A percentile compares a stretch with the other conserved stretches of the same genome.
phyloP scores from a whole-genome alignment of 92 coral and sea anemone genomes.

The Galaxea fascicularis region DNA sequence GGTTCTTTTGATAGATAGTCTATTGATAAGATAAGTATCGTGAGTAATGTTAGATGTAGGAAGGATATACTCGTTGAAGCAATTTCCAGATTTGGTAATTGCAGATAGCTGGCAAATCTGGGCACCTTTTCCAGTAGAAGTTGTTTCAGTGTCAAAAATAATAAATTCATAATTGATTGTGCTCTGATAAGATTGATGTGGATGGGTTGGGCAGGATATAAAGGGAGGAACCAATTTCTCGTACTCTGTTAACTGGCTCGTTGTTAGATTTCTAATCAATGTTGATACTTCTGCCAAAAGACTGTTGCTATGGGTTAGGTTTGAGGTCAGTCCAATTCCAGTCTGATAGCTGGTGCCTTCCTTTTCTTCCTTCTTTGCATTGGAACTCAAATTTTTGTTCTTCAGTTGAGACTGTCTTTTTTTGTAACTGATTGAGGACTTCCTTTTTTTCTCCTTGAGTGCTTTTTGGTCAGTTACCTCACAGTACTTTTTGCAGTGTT shows the following conservation, averaged over 20 bases:
- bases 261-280: too few relatives aligned
- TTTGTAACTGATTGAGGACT: constrained; percentile 26
- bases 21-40: constrained; percentile 51
- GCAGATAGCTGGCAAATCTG: constrained; percentile 59
- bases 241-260: constrained; percentile 27
- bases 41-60: constrained; percentile 42
- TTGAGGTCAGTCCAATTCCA: constrained; percentile 37
- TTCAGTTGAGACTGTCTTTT: constrained; percentile 32
- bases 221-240: constrained; percentile 42
- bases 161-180: constrained; percentile 30
- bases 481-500: constrained; percentile 38
- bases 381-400: constrained; percentile 14
- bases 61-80: constrained; percentile 33
- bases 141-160: constrained; percentile 53
- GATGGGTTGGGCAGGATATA: constrained; percentile 30
- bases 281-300: too few relatives aligned
- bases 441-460: constrained; percentile 15
- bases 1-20: constrained; percentile 43
- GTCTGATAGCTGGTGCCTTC: constrained; percentile 45
- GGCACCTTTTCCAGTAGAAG: constrained; percentile 36
- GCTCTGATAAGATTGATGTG: neutral
- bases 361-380: constrained; percentile 35
- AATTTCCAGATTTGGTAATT: constrained; percentile 14
- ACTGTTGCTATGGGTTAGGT: too few relatives aligned
- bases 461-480: constrained; percentile 21